phyloP scores from a whole-genome alignment of 2,888 invertebrate species.

The Malthinus seriepunctatus region DNA sequence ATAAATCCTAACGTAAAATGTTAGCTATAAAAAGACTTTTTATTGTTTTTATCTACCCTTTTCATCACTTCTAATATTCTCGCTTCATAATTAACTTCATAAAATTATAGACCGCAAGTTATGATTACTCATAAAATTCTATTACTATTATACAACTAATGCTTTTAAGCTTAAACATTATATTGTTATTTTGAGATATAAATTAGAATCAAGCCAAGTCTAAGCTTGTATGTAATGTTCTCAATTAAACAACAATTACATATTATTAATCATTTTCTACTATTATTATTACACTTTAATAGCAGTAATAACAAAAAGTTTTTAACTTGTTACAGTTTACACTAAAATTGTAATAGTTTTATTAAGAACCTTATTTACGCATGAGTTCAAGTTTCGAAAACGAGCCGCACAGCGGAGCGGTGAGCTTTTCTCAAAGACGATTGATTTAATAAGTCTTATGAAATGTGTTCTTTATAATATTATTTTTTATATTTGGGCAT shows the following conservation, averaged over 20 bases:
- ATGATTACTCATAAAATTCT: constrained; percentile 6
- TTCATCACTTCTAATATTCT: background rate
- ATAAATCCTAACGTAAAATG: background rate
- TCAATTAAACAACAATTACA: background rate
- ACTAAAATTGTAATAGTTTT: background rate
- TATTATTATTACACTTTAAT: background rate
- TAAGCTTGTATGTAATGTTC: no score
- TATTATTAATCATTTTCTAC: background rate
- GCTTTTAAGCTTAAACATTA: background rate
- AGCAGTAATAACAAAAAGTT: background rate
- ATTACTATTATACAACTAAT: constrained; percentile 6
- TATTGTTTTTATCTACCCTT: constrained; percentile 5
- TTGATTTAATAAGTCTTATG: background rate
- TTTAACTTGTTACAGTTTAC: background rate
- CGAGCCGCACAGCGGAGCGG: no score
- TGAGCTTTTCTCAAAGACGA: no score
- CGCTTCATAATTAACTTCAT: constrained; percentile 1
- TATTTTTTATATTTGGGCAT: no score
- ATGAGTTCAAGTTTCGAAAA: background rate
- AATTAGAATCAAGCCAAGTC: no score
- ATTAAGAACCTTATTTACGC: background rate
- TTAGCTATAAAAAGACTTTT: background rate
- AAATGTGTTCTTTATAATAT: background rate
- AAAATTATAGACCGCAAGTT: background rate
- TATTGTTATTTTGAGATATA: background rate